These are phyloP conservation scores for Folsomia manolachei DNA, from an alignment of 2,888 invertebrate species.

Conservation along the genomic window DNA sequence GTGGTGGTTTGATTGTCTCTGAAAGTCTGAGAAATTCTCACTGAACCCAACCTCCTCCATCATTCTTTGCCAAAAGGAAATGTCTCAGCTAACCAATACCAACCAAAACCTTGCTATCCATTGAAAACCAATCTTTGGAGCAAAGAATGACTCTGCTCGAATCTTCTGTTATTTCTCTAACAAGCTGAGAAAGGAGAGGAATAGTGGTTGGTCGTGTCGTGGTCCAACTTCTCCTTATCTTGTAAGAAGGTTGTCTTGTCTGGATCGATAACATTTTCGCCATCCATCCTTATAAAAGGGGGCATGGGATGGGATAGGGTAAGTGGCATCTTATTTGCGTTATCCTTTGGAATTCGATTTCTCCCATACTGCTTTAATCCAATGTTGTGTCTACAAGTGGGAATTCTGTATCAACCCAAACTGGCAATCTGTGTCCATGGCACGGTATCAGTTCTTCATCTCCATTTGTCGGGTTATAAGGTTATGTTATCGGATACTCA, in stretches of 20 bases:
- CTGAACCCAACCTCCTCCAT: background rate
- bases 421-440: no score
- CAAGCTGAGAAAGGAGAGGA: background rate
- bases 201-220: background rate
- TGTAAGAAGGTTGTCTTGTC: background rate
- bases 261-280: constrained; percentile 6
- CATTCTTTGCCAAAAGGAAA: background rate
- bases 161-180: background rate
- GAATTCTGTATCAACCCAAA: no score
- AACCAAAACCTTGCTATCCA: background rate
- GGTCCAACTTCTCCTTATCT: background rate
- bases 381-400: background rate
- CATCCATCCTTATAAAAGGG: no score
- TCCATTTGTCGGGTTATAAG: no score
- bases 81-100: no score
- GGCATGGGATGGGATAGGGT: background rate
- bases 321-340: constrained; percentile 4
- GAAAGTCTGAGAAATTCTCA: no score
- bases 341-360: constrained; percentile 2
- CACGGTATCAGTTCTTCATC: no score
- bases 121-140: background rate
- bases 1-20: no score
- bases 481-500: no score
- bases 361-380: background rate
- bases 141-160: background rate